Evolutionary conservation across 2,888 invertebrate species (phyloP).

Genomic region (Drosophila nigritarsus): DNA sequence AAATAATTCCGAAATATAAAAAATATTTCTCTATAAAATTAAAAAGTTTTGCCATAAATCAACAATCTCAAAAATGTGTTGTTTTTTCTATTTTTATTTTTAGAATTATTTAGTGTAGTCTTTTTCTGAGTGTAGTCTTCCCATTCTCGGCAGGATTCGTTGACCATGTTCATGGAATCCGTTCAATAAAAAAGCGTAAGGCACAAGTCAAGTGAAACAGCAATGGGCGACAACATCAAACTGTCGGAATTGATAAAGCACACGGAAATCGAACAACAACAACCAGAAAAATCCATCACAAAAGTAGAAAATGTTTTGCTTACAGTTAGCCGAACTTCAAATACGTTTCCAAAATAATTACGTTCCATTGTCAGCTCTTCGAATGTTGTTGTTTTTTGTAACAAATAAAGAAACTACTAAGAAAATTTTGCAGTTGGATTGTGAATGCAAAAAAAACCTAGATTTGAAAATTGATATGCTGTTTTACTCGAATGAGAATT

Average conservation of each 20-base stretch:
- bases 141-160: neutral
- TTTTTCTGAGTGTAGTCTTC: neutral
- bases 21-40: neutral
- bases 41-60: too few relatives aligned
- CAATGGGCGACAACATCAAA: conserved; percentile 30
- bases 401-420: too few relatives aligned
- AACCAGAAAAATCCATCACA: conserved; percentile 21
- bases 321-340: conserved; percentile 3
- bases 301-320: neutral
- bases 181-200: conserved; percentile 13
- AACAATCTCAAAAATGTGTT: neutral
- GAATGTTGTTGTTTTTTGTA: too few relatives aligned
- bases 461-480: neutral
- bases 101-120: too few relatives aligned
- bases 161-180: neutral
- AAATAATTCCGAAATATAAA: neutral
- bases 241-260: conserved; percentile 33
- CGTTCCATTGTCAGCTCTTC: too few relatives aligned
- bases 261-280: conserved; percentile 39
- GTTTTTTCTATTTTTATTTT: too few relatives aligned
- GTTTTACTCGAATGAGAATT: too few relatives aligned
- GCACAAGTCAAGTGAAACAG: conserved; percentile 33
- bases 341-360: conserved; percentile 2
- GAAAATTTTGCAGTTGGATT: neutral
- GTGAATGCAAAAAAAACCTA: too few relatives aligned